A percentile compares a stretch with the other conserved stretches of the same genome.
Conservation (phyloP, 92 coral and sea anemone species). For the Epizoanthus illoricatus region DNA sequence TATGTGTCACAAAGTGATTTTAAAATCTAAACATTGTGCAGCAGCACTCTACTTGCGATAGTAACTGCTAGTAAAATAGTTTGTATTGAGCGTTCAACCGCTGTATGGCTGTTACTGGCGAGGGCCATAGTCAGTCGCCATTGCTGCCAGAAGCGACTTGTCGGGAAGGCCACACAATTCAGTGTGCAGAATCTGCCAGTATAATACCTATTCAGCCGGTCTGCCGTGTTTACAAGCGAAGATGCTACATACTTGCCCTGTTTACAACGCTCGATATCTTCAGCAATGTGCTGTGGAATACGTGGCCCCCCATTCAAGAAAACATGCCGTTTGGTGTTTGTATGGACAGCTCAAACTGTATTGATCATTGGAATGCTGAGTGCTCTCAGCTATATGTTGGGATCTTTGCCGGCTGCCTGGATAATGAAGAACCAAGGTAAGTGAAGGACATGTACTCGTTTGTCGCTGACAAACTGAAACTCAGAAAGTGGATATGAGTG, state of each 20-base stretch:
- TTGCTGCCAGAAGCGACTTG: not conserved
- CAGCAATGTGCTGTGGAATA: conserved; percentile 39
- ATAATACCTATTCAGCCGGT: not conserved
- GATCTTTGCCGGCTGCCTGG: conserved; percentile 44
- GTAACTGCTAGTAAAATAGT: too few species aligned
- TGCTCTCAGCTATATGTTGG: conserved; percentile 25
- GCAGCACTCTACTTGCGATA: too few species aligned
- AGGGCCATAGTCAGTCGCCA: not conserved
- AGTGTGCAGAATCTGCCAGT: too few species aligned
- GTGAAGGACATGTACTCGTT: not conserved
- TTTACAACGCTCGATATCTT: conserved; percentile 5
- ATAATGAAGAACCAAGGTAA: conserved; percentile 47
- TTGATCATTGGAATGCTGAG: conserved; percentile 37
- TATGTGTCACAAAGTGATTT: too few species aligned
- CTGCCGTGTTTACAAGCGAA: conserved; percentile 19
- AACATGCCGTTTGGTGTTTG: conserved; percentile 49
- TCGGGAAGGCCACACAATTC: not conserved
- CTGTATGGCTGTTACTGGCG: not conserved
- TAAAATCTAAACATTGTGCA: too few species aligned
- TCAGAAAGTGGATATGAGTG: too few species aligned
- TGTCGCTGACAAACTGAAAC: not conserved
- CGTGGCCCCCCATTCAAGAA: conserved; percentile 53
- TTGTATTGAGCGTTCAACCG: too few species aligned
- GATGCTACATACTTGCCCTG: conserved; percentile 47
- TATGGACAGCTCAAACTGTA: conserved; percentile 40